These are phyloP conservation scores for Manis crassicaudata DNA, from an alignment of 2,797 vertebrate genomes.

Conservation along the genomic window DNA sequence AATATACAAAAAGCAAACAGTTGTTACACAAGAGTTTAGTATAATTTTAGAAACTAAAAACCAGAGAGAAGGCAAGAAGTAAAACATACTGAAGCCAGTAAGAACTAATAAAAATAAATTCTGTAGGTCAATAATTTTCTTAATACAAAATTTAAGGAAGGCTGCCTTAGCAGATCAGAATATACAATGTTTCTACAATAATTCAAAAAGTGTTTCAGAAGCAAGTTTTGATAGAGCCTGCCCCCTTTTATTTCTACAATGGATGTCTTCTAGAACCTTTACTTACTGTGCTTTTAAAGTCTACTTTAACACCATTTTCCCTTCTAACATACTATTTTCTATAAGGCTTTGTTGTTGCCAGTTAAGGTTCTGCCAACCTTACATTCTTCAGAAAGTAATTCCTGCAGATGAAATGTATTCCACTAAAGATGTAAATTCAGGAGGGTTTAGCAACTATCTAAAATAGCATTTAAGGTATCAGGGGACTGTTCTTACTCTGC, in stretches of 20 bases:
- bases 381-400: background rate
- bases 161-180: background rate
- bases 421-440: slow-evolving; percentile 5
- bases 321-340: slow-evolving; percentile 25
- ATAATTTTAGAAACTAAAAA: slow-evolving; percentile 28
- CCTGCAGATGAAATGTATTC: background rate
- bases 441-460: background rate
- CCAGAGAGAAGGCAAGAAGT: background rate
- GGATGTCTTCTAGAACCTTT: background rate
- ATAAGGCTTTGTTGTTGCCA: background rate
- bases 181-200: background rate
- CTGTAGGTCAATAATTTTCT: slow-evolving; percentile 30
- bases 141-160: slow-evolving; percentile 37
- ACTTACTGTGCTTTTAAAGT: slow-evolving; percentile 4
- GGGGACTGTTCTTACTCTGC: background rate
- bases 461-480: background rate
- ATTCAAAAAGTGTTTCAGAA: slow-evolving; percentile 33
- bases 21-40: background rate
- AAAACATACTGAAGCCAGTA: background rate
- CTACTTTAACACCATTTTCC: slow-evolving; percentile 9
- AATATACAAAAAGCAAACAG: background rate
- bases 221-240: background rate
- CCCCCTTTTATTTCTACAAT: slow-evolving; percentile 31
- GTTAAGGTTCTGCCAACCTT: background rate
- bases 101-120: background rate